Base-by-base conservation (phyloP, 1,140 invertebrate species). In the Tetramorium parvispinum region DNA sequence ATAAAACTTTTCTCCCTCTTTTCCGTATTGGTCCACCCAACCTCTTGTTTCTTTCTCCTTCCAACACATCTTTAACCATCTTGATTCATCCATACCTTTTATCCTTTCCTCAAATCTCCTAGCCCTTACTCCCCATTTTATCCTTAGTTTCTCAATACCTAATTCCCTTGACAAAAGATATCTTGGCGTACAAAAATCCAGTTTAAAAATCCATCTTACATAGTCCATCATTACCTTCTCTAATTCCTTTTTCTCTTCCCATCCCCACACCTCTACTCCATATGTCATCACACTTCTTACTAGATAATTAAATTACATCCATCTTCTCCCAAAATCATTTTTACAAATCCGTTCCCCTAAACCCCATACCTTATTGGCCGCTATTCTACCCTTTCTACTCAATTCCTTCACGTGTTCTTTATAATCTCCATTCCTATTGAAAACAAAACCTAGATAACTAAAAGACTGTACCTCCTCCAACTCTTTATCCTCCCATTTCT, bases 111-210 rank as follows among this genome's bases (percentile, higher is more conserved):
- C 73, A 70, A 46, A 83, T 70, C 63, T 85, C 24, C 11, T 53
- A 18, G 32, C 59, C 5, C 61, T 63, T 10, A 63, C 37, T 21
- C 7, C 55, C n/a, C 55, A 61, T 13, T 11, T 21, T 32, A 61
- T 37, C 32, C 13, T 63, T 18, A 37, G 6, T 16, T 37, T 46
- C 8, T 46, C 8, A 4, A 63, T 24, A 1, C 71, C n/a, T 57
- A 63, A 55, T 40, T 85, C 71, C 21, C 40, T 75, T n/a, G n/a
- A n/a, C n/a, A n/a, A n/a, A n/a, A 87, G 21, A 51, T 87, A 83
- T 1, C 73, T 68, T 13, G 46, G 78, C n/a, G 49, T 87, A 21
- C 57, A 65, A 16, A 65, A 70, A n/a, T 87, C 70, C 7, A 83
- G 21, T 4, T 43, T 87, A 53, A 76, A 55, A 18, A 77, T 11